These are phyloP conservation scores for Acropternis orthonyx DNA, from an alignment of 2,797 vertebrate species.

Conservation along the genomic window DNA sequence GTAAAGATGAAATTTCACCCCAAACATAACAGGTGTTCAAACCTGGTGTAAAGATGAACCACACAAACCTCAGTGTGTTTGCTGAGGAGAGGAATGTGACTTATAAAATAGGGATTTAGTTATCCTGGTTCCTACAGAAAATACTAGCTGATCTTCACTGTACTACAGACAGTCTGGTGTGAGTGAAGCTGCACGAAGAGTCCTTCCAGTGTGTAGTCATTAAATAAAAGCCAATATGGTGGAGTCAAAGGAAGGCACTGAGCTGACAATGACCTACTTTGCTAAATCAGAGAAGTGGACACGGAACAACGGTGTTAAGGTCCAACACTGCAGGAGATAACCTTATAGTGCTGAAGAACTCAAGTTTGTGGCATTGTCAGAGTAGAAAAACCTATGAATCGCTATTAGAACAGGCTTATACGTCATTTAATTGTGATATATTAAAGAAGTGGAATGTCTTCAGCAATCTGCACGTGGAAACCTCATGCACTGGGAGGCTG, in stretches of 20 bases:
- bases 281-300: neutral
- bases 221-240: neutral
- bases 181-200: neutral
- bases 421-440: neutral
- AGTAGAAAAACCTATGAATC: neutral
- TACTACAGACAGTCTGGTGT: neutral
- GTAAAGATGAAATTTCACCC: neutral
- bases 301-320: neutral
- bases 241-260: constrained; percentile 3
- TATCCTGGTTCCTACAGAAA: neutral
- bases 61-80: neutral
- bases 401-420: neutral
- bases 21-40: neutral
- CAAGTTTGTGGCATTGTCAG: neutral
- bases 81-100: neutral
- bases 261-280: constrained; percentile 22
- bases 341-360: neutral
- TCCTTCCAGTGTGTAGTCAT: neutral
- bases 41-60: neutral
- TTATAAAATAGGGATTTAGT: neutral
- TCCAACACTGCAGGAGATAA: neutral
- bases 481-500: neutral
- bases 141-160: neutral
- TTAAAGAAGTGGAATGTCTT: neutral
- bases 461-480: neutral